Evolutionary conservation across 2,797 vertebrate species (phyloP), one percentile per base, ranked within the genome.

Genomic region (Carcharodon carcharias): DNA sequence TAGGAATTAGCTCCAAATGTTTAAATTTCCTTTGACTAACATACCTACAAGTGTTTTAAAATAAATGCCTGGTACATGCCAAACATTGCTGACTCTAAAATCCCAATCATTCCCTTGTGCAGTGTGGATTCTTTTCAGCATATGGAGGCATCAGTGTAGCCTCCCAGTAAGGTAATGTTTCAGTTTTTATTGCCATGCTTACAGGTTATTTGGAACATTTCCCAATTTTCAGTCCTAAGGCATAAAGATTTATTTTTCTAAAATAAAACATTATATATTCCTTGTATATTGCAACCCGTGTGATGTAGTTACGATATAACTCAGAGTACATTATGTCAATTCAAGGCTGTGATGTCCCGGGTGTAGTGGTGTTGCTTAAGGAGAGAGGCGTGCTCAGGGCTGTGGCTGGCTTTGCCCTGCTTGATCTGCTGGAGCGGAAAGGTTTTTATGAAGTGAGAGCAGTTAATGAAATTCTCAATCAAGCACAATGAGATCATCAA

Each of bases 401-500:
- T 96, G 96, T 95, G 96, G 96, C 96, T 96, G 89, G 61, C 95
- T 96, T 89, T 96, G 88, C 96, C 96, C 97, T 97, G 96, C 96
- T 96, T 96, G 73, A 96, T 96, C 88, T 96, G 95, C 96, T 96
- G 96, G 96, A 91, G 96, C 96, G 96, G 96, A 97, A 96, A 96
- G 96, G 96, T 96, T 96, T 95, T 97, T 96, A 96, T 96, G 94
- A 96, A 96, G 96, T 96, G 96, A 96, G 96, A 96, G 82, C 96
- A 95, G 92, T 96, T 96, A 96, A 96, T 96, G 96, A 96, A 96
- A 96, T 96, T 96, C 96, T 96, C 96, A 95, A 96, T 96, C 96
- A 93, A 96, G 96, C 96, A 96, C 97, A 96, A 95, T 96, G 96
- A 96, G 96, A 96, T 96, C 96, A 96, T 96, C 96, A 97, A 96